Evolutionary conservation across 2,113 vertebrate species (phyloP).

Genomic region (Climacteris rufus): DNA sequence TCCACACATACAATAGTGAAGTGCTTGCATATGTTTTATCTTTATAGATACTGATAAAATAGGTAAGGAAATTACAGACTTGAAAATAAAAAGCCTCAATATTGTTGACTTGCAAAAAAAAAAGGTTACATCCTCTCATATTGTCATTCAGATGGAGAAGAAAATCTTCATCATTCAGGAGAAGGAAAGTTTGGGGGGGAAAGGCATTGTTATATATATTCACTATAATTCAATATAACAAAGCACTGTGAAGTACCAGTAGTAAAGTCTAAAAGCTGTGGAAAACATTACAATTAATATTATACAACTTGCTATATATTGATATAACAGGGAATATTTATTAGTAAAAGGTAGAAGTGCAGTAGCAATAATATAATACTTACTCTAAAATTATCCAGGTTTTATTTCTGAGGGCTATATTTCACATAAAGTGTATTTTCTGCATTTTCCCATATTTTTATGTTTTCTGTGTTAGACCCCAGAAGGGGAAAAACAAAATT

Average conservation of each 20-base stretch:
- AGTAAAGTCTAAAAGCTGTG: background rate
- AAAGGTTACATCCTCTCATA: background rate
- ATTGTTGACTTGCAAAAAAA: background rate
- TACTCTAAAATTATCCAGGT: background rate
- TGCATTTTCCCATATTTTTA: background rate
- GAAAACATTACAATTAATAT: background rate
- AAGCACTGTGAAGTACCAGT: background rate
- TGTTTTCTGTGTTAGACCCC: background rate
- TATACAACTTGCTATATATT: background rate
- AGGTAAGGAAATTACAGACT: slow-evolving; percentile 1
- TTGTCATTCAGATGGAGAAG: slow-evolving; percentile 1
- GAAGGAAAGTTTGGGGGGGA: background rate
- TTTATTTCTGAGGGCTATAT: background rate
- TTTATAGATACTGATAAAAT: slow-evolving; percentile 16
- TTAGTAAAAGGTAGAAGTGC: background rate
- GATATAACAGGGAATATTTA: background rate
- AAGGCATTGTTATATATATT: background rate
- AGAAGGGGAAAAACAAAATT: background rate
- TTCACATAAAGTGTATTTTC: background rate
- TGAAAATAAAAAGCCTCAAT: slow-evolving; percentile 30
- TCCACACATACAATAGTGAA: background rate
- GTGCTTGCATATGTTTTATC: background rate
- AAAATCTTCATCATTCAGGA: background rate
- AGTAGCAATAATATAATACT: background rate
- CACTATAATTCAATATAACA: background rate